Evolutionary conservation across 1,140 invertebrate genomes (phyloP), one percentile per base, ranked within the genome.

Genomic region (Papilio aristodemus): DNA sequence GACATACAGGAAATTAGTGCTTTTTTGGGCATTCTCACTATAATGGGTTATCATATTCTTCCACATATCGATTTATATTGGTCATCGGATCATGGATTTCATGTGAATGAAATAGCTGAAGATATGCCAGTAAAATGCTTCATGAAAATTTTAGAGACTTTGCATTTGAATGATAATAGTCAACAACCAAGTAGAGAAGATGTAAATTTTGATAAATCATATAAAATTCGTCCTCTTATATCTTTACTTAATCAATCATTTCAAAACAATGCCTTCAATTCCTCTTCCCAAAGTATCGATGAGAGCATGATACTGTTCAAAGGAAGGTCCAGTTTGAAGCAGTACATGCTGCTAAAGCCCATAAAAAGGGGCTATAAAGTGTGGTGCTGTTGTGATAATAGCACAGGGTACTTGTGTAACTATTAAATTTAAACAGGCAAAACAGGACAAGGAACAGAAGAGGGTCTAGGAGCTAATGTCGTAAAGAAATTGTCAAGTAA

Each of bases 381-480:
- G 13, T 80, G 83, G 81, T 60, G 68, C 10, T n/a, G 71, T 19
- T 59, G 60, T 59, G 72, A 74, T 57, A 63, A 54, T 64, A 58
- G 50, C 22, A 71, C 50, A 22, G 77, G 77, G 7, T 78, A 76
- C 46, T 74, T 86, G 36, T 85, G 74, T 67, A 63, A 85, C 59
- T 92, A 89, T 79, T 71, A 91, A 64, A 79, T 92, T 13, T 91
- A 92, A 73, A 86, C 80, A 17, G 90, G 91, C 1, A 91, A 90
- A 79, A 67, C 69, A 71, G 74, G 63, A 66, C 71, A 74, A 63
- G 74, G 79, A 70, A 73, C 72, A 70, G 70, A 74, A 69, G 83
- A 73, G 68, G 72, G 27, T 2, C 27, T 32, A 32, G 27, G 27
- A 6, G 27, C 69, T 71, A 76, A 83, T 69, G 80, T 88, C 57